Percentiles rank a stretch among this genome's conserved stretches.
Evolutionary conservation across 2,113 vertebrate species (phyloP).

Genomic region (Pan troglodytes): NHGRI_mPanTro3-v2.1_pri NC_072398.2:226886501-226887000

Average conservation of each 20-base stretch:
- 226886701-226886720: constrained; percentile 60
- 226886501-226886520: not conserved
- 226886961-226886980: accelerated
- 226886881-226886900: not conserved
- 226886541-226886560: constrained; percentile 56
- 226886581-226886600: constrained; percentile 21
- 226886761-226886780: constrained; percentile 60
- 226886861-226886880: constrained; percentile 39
- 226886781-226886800: constrained; percentile 28
- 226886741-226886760: constrained; percentile 41
- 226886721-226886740: constrained; percentile 39
- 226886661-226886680: constrained; percentile 59
- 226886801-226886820: not conserved
- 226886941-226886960: accelerated
- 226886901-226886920: not conserved
- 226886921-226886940: not conserved
- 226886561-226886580: constrained; percentile 39
- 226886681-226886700: constrained; percentile 52
- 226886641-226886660: constrained; percentile 62
- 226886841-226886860: not conserved
- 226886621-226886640: constrained; percentile 67
- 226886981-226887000: accelerated
- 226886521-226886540: not conserved
- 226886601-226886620: constrained; percentile 31
- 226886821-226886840: constrained; percentile 11